Conservation (phyloP, 2,888 invertebrate species). For the Caenorhabditis angaria region DNA sequence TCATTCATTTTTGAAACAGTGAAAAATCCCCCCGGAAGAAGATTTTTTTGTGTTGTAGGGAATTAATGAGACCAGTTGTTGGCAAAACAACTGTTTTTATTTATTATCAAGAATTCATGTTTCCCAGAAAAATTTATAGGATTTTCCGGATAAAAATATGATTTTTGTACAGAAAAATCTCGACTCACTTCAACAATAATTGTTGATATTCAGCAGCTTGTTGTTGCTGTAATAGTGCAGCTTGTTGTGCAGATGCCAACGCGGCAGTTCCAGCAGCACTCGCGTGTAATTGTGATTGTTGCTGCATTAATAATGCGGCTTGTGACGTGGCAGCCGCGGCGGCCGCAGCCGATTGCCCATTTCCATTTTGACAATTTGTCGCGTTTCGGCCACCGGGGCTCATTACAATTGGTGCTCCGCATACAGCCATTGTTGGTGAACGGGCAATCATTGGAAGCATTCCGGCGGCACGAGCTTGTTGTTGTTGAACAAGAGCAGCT, state of each 20-base stretch:
- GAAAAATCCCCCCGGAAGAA: too few species aligned
- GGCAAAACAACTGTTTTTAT: too few species aligned
- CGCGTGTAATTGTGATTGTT: slow-evolving; percentile 40
- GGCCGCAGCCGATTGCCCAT: slow-evolving; percentile 7
- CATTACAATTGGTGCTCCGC: slow-evolving; percentile 65
- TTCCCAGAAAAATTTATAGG: too few species aligned
- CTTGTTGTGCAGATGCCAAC: slow-evolving; percentile 49
- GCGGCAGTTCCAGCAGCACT: slow-evolving; percentile 33
- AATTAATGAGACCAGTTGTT: too few species aligned
- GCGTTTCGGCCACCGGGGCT: slow-evolving; percentile 51
- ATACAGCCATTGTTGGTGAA: slow-evolving; percentile 46
- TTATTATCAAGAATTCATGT: too few species aligned
- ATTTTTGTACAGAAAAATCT: not conserved
- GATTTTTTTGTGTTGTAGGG: too few species aligned
- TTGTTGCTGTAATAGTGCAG: slow-evolving; percentile 52
- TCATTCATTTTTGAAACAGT: too few species aligned
- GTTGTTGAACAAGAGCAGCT: slow-evolving; percentile 42
- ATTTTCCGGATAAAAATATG: too few species aligned
- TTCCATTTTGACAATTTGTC: not conserved
- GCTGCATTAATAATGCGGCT: slow-evolving; percentile 37
- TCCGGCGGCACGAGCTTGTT: slow-evolving; percentile 28
- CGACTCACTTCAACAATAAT: slow-evolving; percentile 50
- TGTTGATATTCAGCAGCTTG: slow-evolving; percentile 59
- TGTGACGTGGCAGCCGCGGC: slow-evolving; percentile 32
- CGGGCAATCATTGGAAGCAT: slow-evolving; percentile 33